Conservation (phyloP, 2,888 invertebrate species). For the Apodemia duryi region DNA sequence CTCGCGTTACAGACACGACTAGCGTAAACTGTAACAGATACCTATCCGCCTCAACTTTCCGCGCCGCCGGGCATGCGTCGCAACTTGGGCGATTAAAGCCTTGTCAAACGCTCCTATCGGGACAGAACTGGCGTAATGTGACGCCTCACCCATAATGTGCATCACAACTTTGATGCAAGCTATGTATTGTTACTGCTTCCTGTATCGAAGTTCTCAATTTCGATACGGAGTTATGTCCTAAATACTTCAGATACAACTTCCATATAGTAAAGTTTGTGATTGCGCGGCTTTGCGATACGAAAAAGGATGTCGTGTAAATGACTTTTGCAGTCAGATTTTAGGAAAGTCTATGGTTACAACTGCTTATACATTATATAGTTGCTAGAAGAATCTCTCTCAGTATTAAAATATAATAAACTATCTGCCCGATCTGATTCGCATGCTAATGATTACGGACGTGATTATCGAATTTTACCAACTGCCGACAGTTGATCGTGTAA, state of each 20-base stretch:
- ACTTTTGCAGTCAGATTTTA: too few relatives aligned
- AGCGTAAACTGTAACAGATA: slow-evolving; percentile 4
- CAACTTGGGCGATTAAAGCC: slow-evolving; percentile 23
- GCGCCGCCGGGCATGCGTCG: slow-evolving; percentile 11
- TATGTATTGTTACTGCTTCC: neutral
- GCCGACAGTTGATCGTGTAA: too few relatives aligned
- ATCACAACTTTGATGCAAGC: slow-evolving; percentile 4
- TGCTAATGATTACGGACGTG: too few relatives aligned
- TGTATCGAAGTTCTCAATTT: neutral
- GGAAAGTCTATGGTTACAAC: too few relatives aligned
- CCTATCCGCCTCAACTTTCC: slow-evolving; percentile 20
- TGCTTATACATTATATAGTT: too few relatives aligned
- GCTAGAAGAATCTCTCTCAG: too few relatives aligned
- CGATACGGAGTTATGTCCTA: neutral
- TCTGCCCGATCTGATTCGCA: too few relatives aligned
- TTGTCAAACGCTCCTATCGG: slow-evolving; percentile 29
- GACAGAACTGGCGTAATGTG: neutral
- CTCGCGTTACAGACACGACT: neutral
- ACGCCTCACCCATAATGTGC: neutral
- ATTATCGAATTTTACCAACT: too few relatives aligned
- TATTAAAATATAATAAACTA: too few relatives aligned
- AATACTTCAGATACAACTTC: neutral
- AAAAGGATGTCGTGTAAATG: too few relatives aligned
- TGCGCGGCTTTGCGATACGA: neutral
- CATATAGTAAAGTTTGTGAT: neutral